Conservation (phyloP, 2,113 vertebrate genomes). For the Laterallus jamaicensis region DNA sequence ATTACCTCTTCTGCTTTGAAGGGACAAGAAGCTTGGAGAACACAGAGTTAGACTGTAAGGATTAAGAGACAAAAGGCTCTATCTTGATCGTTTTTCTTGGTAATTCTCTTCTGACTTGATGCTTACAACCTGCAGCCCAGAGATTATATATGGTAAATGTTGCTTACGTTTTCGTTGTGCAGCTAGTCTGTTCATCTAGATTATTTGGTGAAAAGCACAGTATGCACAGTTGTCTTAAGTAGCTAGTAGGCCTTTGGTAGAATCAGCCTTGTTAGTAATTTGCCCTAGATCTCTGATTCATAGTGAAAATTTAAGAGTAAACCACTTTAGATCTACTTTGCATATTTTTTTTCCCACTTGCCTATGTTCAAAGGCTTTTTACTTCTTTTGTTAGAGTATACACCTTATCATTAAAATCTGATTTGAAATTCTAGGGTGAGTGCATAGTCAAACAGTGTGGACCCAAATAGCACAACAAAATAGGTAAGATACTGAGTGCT, state of each 20-base stretch:
- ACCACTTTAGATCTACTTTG: not conserved
- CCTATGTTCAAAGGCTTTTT: not conserved
- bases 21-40: constrained; percentile 3
- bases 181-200: not conserved
- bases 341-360: not conserved
- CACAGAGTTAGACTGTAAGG: not conserved
- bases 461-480: not conserved
- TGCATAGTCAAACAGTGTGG: not conserved
- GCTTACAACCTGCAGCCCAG: not conserved
- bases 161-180: not conserved
- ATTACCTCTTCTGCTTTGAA: constrained; percentile 18
- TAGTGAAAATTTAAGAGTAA: not conserved
- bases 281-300: not conserved
- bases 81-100: not conserved
- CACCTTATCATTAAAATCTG: not conserved
- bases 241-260: not conserved
- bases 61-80: constrained; percentile 37
- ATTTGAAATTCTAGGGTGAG: not conserved
- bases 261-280: not conserved
- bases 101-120: not conserved
- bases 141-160: not conserved
- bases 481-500: not conserved
- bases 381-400: not conserved
- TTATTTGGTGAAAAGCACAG: not conserved
- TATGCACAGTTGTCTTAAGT: not conserved